A percentile compares a stretch with the other conserved stretches of the same genome.
Evolutionary conservation across 2,113 vertebrate genomes (phyloP).

Genomic region (Cebidichthys violaceus): DNA sequence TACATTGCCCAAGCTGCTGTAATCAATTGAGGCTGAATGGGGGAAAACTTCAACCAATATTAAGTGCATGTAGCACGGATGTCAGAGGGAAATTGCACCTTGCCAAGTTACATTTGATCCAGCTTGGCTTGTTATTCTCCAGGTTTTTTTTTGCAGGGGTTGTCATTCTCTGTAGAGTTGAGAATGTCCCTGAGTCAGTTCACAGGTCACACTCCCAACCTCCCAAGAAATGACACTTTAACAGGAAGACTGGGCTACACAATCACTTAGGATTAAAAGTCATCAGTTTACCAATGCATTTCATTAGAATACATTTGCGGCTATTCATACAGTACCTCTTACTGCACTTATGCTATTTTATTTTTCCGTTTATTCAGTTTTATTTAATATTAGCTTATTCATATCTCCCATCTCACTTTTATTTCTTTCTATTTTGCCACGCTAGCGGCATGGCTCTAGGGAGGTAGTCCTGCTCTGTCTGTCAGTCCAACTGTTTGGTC

Average conservation of each 20-base stretch:
- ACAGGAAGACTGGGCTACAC: neutral
- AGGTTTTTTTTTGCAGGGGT: slow-evolving; percentile 1
- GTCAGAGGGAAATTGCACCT: slow-evolving; percentile 42
- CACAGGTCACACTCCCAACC: neutral
- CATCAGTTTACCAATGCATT: neutral
- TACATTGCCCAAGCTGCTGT: slow-evolving; percentile 33
- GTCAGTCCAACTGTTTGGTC: neutral
- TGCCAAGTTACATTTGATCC: slow-evolving; percentile 24
- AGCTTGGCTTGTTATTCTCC: slow-evolving; percentile 12
- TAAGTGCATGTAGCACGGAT: slow-evolving; percentile 26
- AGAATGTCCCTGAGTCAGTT: neutral
- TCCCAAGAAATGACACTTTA: neutral
- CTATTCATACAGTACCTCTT: neutral
- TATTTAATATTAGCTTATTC: neutral
- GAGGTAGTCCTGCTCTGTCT: neutral
- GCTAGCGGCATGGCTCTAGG: neutral
- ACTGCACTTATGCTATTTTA: neutral
- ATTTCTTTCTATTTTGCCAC: neutral
- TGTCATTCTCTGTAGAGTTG: slow-evolving; percentile 10
- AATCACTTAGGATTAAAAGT: neutral
- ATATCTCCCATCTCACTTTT: neutral
- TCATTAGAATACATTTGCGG: neutral
- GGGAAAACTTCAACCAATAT: slow-evolving; percentile 31
- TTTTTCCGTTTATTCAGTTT: neutral
- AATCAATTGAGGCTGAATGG: slow-evolving; percentile 30